Evolutionary conservation across 2,113 vertebrate species (phyloP).

Genomic region (Saccopteryx leptura): DNA sequence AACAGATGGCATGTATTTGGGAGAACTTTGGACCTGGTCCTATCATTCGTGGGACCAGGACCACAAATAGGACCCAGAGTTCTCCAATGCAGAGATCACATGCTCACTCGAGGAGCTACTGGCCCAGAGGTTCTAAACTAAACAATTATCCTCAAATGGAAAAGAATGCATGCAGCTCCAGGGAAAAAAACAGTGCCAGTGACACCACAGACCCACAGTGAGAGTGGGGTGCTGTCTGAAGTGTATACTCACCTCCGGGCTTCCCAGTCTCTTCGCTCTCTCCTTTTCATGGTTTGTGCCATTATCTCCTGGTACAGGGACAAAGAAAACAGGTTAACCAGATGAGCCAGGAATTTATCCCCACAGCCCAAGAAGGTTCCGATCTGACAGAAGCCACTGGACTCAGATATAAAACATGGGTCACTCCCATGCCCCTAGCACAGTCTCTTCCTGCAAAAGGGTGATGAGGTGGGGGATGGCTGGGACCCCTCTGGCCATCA

Average conservation of each 20-base stretch:
- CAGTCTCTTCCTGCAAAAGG: neutral
- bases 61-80: neutral
- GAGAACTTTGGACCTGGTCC: neutral
- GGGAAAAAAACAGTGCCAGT: neutral
- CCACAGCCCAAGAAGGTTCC: neutral
- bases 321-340: slow-evolving; percentile 14
- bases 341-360: neutral
- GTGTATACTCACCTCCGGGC: slow-evolving; percentile 91
- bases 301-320: slow-evolving; percentile 89
- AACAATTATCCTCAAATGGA: neutral
- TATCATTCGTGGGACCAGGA: neutral
- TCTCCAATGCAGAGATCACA: neutral
- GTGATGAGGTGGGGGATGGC: accelerated
- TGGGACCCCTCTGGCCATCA: neutral
- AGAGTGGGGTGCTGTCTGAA: neutral
- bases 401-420: neutral
- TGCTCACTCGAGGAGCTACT: neutral
- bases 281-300: slow-evolving; percentile 93
- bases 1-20: neutral
- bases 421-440: neutral
- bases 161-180: neutral
- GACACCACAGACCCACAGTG: neutral
- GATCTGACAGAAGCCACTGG: slow-evolving; percentile 78
- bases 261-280: slow-evolving; percentile 94
- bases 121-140: neutral